Evolutionary conservation across 1,140 invertebrate species (phyloP).

Genomic region (Mycetomoellerius zeteki): DNA sequence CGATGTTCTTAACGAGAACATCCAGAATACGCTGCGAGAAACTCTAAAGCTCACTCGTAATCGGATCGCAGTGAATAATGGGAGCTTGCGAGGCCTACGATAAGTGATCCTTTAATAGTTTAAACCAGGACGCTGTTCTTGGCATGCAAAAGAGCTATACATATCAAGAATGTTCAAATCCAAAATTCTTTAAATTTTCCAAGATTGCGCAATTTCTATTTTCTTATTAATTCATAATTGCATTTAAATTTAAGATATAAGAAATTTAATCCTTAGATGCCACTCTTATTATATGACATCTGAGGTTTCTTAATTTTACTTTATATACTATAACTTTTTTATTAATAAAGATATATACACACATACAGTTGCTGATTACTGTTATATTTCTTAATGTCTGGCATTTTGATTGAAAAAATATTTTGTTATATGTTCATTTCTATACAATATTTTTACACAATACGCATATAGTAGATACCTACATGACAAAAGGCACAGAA

Average conservation of each 20-base stretch:
- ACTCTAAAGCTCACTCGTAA: constrained; percentile 51
- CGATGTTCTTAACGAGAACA: constrained; percentile 60
- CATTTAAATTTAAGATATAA: neutral
- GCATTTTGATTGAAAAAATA: too few species aligned
- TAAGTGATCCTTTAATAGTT: constrained; percentile 50
- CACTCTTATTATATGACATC: too few species aligned
- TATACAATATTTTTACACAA: too few species aligned
- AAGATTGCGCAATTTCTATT: neutral
- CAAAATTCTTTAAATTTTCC: neutral
- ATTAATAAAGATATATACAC: too few species aligned
- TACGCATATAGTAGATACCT: too few species aligned
- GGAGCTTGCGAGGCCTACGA: constrained; percentile 32
- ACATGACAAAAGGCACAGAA: neutral
- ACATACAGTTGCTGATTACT: too few species aligned
- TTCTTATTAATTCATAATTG: neutral
- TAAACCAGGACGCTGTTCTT: constrained; percentile 34
- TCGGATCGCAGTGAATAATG: constrained; percentile 61
- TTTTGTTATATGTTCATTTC: too few species aligned
- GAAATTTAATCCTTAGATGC: too few species aligned
- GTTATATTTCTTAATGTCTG: too few species aligned
- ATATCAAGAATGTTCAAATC: neutral
- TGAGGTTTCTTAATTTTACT: too few species aligned
- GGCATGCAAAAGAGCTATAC: constrained; percentile 6
- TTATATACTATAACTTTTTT: too few species aligned
- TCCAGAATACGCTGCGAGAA: constrained; percentile 40